Evolutionary conservation across 1,140 invertebrate species (phyloP).

Genomic region (Trachelipus rathkii): DNA sequence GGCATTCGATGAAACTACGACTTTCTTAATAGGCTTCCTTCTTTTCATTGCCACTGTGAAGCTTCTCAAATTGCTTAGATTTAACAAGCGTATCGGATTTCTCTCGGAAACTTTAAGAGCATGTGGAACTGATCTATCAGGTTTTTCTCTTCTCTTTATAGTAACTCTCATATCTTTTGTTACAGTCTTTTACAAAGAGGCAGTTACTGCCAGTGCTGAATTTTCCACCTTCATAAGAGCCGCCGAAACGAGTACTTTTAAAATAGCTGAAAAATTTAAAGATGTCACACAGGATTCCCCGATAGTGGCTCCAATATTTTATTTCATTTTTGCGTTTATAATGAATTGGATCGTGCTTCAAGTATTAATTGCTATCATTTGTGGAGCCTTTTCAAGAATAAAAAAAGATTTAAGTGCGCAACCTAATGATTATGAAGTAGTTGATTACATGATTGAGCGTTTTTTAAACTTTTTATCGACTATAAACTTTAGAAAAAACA

Average conservation of each 20-base stretch:
- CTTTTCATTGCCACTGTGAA: constrained; percentile 53
- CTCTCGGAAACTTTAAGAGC: constrained; percentile 49
- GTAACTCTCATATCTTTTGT: constrained; percentile 34
- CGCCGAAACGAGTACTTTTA: constrained; percentile 35
- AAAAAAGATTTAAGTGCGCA: constrained; percentile 33
- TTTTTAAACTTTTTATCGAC: not conserved
- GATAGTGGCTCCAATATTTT: constrained; percentile 39
- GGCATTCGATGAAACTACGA: constrained; percentile 31
- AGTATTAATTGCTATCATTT: constrained; percentile 43
- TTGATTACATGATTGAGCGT: constrained; percentile 38
- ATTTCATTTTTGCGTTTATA: constrained; percentile 40
- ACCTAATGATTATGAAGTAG: constrained; percentile 42
- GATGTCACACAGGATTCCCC: constrained; percentile 26
- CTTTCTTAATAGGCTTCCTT: constrained; percentile 53
- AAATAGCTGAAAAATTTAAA: constrained; percentile 39
- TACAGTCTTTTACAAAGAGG: constrained; percentile 34
- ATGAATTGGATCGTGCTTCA: constrained; percentile 42
- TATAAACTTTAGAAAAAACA: not conserved
- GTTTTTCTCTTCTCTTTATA: constrained; percentile 32
- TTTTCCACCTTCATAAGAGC: constrained; percentile 40
- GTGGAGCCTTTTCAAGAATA: constrained; percentile 35
- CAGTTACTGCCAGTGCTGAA: constrained; percentile 29
- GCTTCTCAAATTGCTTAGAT: constrained; percentile 51
- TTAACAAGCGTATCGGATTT: constrained; percentile 56
- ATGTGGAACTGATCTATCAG: constrained; percentile 36